phyloP scores from a whole-genome alignment of 2,888 invertebrate species.

The Caenorhabditis uteleia region DNA sequence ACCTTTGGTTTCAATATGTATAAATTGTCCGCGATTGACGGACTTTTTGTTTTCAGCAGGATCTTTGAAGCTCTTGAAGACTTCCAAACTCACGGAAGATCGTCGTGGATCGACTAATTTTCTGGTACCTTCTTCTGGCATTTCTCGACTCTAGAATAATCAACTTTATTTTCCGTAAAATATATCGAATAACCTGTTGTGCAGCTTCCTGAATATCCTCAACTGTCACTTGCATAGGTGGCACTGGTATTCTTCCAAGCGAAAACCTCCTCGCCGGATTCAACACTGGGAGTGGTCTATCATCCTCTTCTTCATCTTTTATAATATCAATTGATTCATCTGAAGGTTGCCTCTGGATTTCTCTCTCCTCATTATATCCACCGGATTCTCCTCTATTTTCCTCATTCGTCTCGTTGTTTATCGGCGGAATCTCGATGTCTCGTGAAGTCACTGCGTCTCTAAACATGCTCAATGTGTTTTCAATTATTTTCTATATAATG shows the following conservation, averaged over 20 bases:
- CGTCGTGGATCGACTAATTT: conserved; percentile 17
- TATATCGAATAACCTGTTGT: too few relatives aligned
- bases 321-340: too few relatives aligned
- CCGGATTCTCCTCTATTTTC: too few relatives aligned
- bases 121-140: background rate
- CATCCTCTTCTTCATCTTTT: background rate
- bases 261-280: conserved; percentile 24
- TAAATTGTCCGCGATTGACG: conserved; percentile 9
- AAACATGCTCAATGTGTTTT: too few relatives aligned
- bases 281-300: background rate
- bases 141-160: conserved; percentile 12
- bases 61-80: conserved; percentile 25
- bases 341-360: too few relatives aligned
- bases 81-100: conserved; percentile 24
- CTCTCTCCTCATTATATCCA: too few relatives aligned
- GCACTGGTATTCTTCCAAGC: conserved; percentile 29
- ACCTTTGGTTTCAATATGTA: conserved; percentile 28
- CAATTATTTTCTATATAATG: too few relatives aligned
- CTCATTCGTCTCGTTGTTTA: too few relatives aligned
- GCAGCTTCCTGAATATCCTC: conserved; percentile 24
- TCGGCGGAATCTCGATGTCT: too few relatives aligned
- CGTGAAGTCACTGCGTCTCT: too few relatives aligned
- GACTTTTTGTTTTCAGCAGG: conserved; percentile 20
- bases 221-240: conserved; percentile 16
- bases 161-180: background rate